A percentile compares a stretch with the other conserved stretches of the same genome.
Evolutionary conservation across 2,888 invertebrate genomes (phyloP).

Genomic region (Bombyx huttoni): DNA sequence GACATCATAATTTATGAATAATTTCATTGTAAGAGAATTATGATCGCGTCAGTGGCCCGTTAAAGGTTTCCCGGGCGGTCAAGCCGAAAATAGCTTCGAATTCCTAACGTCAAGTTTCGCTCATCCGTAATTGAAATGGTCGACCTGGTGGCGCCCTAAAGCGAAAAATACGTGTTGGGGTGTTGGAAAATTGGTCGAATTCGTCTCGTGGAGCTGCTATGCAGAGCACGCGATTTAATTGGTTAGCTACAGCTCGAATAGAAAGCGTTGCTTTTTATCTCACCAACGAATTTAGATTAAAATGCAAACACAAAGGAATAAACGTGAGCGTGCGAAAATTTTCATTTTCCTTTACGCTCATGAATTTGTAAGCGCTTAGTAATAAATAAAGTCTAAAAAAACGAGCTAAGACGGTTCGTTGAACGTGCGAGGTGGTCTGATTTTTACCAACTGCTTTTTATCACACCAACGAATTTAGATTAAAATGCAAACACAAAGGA

Average conservation of each 20-base stretch:
- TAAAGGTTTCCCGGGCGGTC: slow-evolving; percentile 28
- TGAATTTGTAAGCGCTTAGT: background rate
- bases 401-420: background rate
- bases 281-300: background rate
- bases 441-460: background rate
- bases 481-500: background rate
- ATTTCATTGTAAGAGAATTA: slow-evolving; percentile 11
- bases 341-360: background rate
- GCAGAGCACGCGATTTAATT: slow-evolving; percentile 3
- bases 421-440: slow-evolving; percentile 2
- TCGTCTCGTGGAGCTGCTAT: slow-evolving; percentile 9
- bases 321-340: background rate
- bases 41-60: slow-evolving; percentile 26
- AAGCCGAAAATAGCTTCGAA: slow-evolving; percentile 40
- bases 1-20: background rate
- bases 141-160: slow-evolving; percentile 16
- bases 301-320: background rate
- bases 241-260: slow-evolving; percentile 1
- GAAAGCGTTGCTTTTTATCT: background rate
- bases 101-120: slow-evolving; percentile 32
- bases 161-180: slow-evolving; percentile 32
- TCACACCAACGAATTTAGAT: background rate
- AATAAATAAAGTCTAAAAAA: slow-evolving; percentile 1
- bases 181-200: slow-evolving; percentile 28
- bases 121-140: slow-evolving; percentile 35